These are phyloP conservation scores for Panthera uncia DNA, from an alignment of 2,113 vertebrate species.

Conservation along the genomic window DNA sequence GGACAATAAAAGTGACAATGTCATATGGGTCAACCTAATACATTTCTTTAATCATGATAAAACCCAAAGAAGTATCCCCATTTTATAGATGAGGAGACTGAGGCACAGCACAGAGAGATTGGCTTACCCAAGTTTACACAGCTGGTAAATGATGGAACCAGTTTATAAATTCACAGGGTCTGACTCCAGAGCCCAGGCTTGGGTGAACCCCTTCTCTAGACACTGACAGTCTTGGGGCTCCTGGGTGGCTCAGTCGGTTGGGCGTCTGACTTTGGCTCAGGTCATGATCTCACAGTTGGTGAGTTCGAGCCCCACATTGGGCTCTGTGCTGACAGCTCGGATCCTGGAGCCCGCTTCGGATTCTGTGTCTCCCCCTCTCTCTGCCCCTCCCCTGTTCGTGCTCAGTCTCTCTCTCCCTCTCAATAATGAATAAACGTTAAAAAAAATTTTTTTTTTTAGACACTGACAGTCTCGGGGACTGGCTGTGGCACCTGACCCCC, in stretches of 20 bases:
- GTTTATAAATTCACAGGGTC: neutral
- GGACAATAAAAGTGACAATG: neutral
- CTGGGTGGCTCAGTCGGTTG: too few relatives aligned
- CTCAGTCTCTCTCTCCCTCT: too few relatives aligned
- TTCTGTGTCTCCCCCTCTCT: too few relatives aligned
- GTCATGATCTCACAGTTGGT: too few relatives aligned
- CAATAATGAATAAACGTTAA: too few relatives aligned
- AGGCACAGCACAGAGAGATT: neutral
- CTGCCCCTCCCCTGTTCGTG: too few relatives aligned
- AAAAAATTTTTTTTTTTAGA: neutral
- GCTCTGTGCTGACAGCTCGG: too few relatives aligned
- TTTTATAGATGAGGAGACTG: neutral
- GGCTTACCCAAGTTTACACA: neutral
- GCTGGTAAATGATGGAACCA: neutral
- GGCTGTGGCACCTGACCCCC: constrained; percentile 6
- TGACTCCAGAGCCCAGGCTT: neutral
- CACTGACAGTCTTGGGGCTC: neutral
- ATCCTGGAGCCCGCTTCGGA: too few relatives aligned
- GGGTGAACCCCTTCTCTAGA: neutral
- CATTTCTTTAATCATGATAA: neutral
- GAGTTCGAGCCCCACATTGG: too few relatives aligned
- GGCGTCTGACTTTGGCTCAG: too few relatives aligned
- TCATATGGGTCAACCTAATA: neutral
- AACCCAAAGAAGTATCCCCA: neutral
- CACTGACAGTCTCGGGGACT: neutral